Evolutionary conservation across 2,113 vertebrate species (phyloP).

Genomic region (Chrysemys picta): DNA sequence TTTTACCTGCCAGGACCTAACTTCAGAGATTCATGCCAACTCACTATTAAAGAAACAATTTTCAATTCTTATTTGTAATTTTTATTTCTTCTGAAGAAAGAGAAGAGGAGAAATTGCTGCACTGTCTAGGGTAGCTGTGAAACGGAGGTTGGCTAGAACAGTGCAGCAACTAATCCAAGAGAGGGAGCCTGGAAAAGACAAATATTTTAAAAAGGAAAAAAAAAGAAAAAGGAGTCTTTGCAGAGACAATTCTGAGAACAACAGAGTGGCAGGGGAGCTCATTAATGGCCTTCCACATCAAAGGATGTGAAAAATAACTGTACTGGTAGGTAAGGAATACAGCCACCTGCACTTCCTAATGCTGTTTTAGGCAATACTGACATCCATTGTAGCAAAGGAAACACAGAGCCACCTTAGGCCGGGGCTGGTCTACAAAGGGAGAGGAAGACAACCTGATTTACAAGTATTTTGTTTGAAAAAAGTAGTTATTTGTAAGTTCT

Average conservation of each 20-base stretch:
- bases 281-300: not conserved
- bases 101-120: not conserved
- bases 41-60: not conserved
- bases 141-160: not conserved
- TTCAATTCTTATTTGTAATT: not conserved
- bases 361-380: not conserved
- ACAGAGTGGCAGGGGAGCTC: not conserved
- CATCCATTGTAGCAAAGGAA: not conserved
- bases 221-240: not conserved
- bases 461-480: not conserved
- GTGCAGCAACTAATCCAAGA: not conserved
- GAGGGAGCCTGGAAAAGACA: not conserved
- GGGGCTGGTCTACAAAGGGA: not conserved
- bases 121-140: not conserved
- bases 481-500: not conserved
- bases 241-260: not conserved
- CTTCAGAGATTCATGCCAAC: not conserved
- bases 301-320: rapidly evolving
- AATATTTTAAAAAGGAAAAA: not conserved
- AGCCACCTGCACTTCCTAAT: not conserved
- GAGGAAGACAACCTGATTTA: not conserved
- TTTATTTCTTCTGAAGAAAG: not conserved
- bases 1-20: not conserved
- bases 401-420: not conserved
- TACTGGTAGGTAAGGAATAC: not conserved